Evolutionary conservation across 2,113 vertebrate genomes (phyloP), one percentile per base, ranked within the genome.

Genomic region (Rhegmatorhina hoffmannsi): DNA sequence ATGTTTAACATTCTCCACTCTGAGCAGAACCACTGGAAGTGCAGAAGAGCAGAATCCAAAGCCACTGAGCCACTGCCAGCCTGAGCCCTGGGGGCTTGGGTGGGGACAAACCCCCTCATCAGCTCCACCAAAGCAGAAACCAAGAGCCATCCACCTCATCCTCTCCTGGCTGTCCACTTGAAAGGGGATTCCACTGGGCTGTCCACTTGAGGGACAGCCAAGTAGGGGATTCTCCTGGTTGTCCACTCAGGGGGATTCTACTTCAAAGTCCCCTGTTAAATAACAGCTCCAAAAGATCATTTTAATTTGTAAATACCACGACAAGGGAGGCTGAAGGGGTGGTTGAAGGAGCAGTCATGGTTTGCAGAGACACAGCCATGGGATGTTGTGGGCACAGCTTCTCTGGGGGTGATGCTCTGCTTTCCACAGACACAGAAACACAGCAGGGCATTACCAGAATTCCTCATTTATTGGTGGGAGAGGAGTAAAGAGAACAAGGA

Each of bases 381-480:
- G 36, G 36, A 36, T 36, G 36, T 2, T 20, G 52, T 36, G 25
- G 58, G 75, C 33, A 43, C 1, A 2, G 26, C n/a, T 36, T 40
- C 40, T 11, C 60, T 13, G 6, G 20, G 28, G 40, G 2, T 1
- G 1, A 33, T 53, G 63, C 6, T 2, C 11, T 25, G 18, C 14
- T 20, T 69, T 20, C 19, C 29, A 31, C 15, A 70, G 25, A 21
- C n/a, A 11, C 19, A 19, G 53, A 64, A 90, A 80, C 36, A 36
- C 36, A 36, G 36, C 36, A 36, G 36, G 36, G 36, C 36, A 36
- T 36, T 36, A 36, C 26, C 9, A 83, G 20, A 46, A 29, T 44
- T 44, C 34, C 44, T 17, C 49, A 3, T 0, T 0, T 43, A 44
- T 8, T 0, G 0, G 20, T 4, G 11, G 36, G 63, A 73, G 10